Conservation (phyloP, 2,113 vertebrate species). For the rat (Rattus norvegicus) region DNA sequence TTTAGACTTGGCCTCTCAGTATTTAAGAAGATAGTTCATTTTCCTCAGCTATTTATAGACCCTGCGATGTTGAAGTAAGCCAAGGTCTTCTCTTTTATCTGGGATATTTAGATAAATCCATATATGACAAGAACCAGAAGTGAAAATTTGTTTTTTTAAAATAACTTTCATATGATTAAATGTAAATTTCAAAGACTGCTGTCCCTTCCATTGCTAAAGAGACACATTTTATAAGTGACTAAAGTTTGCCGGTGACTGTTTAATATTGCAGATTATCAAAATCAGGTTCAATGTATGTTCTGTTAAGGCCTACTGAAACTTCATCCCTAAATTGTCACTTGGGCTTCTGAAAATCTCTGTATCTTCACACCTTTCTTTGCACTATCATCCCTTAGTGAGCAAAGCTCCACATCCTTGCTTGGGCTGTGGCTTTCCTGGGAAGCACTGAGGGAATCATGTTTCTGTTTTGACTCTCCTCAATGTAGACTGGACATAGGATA, state of each 20-base stretch:
- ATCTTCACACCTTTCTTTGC: neutral
- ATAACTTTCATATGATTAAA: neutral
- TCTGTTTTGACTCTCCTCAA: too few relatives aligned
- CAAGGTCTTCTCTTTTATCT: too few relatives aligned
- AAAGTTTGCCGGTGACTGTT: too few relatives aligned
- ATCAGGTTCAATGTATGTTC: neutral
- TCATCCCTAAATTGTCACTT: neutral
- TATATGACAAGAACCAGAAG: neutral
- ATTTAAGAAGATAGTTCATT: neutral
- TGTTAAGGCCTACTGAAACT: neutral
- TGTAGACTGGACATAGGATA: too few relatives aligned
- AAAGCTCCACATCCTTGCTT: neutral
- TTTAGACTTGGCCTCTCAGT: neutral
- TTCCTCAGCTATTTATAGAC: too few relatives aligned
- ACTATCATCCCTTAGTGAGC: neutral
- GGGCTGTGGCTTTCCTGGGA: too few relatives aligned
- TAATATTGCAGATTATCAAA: neutral
- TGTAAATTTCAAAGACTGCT: neutral
- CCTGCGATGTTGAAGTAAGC: too few relatives aligned
- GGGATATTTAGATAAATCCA: neutral
- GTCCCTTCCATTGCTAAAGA: neutral
- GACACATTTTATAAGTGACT: too few relatives aligned
- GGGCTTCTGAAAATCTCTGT: neutral
- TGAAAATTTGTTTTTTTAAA: neutral
- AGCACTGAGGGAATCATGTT: too few relatives aligned